Percentiles rank a stretch among this genome's conserved stretches.
phyloP scores from a whole-genome alignment of 2,888 invertebrate genomes.

The Biston stratarius region DNA sequence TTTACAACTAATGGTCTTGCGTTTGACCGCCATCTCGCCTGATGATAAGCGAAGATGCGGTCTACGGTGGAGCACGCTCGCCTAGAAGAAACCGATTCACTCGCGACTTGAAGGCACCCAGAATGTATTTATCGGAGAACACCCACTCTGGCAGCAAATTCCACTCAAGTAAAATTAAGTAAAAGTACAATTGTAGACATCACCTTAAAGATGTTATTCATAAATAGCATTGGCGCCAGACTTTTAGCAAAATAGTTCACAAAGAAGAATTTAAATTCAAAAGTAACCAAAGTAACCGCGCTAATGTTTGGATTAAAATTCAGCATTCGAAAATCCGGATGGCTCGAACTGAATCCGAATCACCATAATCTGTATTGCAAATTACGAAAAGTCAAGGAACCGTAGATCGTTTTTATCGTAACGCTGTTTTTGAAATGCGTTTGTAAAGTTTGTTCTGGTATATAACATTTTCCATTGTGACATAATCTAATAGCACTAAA shows the following conservation, averaged over 20 bases:
- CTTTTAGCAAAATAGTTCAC: conserved; percentile 18
- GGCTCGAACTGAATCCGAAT: conserved; percentile 33
- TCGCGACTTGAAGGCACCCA: too few species aligned
- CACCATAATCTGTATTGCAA: conserved; percentile 36
- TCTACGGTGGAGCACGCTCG: too few species aligned
- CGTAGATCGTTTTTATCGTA: conserved; percentile 11
- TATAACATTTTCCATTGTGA: neutral
- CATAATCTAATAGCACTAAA: too few species aligned
- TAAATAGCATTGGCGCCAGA: conserved; percentile 6
- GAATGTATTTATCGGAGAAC: too few species aligned
- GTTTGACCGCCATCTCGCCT: too few species aligned
- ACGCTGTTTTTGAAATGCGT: conserved; percentile 3
- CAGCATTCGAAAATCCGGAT: conserved; percentile 34
- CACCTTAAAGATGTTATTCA: neutral
- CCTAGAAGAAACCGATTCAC: too few species aligned
- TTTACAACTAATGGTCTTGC: too few species aligned
- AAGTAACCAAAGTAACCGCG: conserved; percentile 23
- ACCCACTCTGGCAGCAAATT: too few species aligned
- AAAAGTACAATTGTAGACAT: too few species aligned
- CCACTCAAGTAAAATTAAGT: too few species aligned
- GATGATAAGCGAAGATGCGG: too few species aligned
- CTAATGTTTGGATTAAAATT: conserved; percentile 34
- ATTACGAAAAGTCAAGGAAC: conserved; percentile 25
- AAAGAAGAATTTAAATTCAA: conserved; percentile 22
- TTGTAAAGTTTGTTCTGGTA: neutral